phyloP scores from a whole-genome alignment of 2,888 invertebrate species.

The Athripsodes cinereus region DNA sequence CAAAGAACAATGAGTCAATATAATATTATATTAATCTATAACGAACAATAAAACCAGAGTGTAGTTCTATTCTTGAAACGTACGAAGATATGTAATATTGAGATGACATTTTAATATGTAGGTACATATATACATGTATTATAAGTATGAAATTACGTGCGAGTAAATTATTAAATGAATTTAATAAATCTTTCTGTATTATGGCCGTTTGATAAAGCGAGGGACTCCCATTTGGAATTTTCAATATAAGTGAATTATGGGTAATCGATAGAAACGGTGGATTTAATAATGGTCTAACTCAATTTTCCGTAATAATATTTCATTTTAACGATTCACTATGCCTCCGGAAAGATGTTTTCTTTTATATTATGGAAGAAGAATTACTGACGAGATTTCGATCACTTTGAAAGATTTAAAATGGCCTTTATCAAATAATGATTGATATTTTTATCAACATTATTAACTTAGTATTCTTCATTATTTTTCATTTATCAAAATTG shows the following conservation, averaged over 20 bases:
- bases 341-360: not conserved
- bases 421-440: not conserved
- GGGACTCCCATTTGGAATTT: not conserved
- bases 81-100: no score
- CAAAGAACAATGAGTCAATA: no score
- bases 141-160: no score
- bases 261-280: not conserved
- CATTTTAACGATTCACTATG: not conserved
- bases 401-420: not conserved
- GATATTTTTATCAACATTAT: not conserved
- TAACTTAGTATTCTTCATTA: not conserved
- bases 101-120: no score
- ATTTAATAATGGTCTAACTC: not conserved
- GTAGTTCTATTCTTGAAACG: no score
- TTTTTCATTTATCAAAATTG: not conserved
- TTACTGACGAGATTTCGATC: not conserved
- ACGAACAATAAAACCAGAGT: no score
- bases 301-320: not conserved
- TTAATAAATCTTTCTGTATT: not conserved
- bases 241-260: conserved; percentile 2
- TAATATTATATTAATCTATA: no score
- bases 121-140: no score
- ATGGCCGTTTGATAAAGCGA: not conserved
- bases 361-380: not conserved
- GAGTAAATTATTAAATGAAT: not conserved